Conservation (phyloP, 1,140 invertebrate species). For the Bradysia coprophila region DNA sequence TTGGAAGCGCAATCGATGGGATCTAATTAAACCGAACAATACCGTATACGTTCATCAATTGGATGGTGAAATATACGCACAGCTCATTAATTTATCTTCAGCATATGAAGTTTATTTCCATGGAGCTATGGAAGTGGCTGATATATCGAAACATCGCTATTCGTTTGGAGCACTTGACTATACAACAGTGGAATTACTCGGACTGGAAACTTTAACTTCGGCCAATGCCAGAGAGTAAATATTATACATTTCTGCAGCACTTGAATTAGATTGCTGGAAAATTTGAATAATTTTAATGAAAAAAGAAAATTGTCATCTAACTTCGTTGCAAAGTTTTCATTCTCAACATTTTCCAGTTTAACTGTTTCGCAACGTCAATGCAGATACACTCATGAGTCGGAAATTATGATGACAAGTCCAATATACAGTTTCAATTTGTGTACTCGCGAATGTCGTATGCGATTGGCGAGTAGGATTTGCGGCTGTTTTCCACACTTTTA, state of each 20-base stretch:
- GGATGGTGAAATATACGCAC: slow-evolving; percentile 47
- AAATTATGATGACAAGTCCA: slow-evolving; percentile 34
- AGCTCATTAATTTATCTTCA: slow-evolving; percentile 44
- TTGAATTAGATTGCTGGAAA: too few relatives aligned
- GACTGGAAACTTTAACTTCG: slow-evolving; percentile 22
- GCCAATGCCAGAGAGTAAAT: slow-evolving; percentile 18
- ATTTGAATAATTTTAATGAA: too few relatives aligned
- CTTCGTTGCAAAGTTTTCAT: too few relatives aligned
- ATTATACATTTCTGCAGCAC: too few relatives aligned
- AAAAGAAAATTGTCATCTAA: too few relatives aligned
- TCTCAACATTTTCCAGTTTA: slow-evolving; percentile 27
- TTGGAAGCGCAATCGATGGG: slow-evolving; percentile 31
- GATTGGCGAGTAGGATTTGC: slow-evolving; percentile 33
- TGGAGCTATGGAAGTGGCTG: slow-evolving; percentile 32
- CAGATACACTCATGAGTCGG: slow-evolving; percentile 37
- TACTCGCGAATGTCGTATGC: slow-evolving; percentile 40
- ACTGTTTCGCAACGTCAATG: slow-evolving; percentile 39
- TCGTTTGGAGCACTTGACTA: slow-evolving; percentile 25
- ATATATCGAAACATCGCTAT: slow-evolving; percentile 30
- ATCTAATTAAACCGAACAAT: slow-evolving; percentile 25
- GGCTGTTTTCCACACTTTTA: slow-evolving; percentile 42
- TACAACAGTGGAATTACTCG: slow-evolving; percentile 20
- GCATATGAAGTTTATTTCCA: slow-evolving; percentile 38
- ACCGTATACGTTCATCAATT: slow-evolving; percentile 42
- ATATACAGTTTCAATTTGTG: slow-evolving; percentile 45